phyloP scores from a whole-genome alignment of 2,888 invertebrate genomes.

The Stegophylla sp. region DNA sequence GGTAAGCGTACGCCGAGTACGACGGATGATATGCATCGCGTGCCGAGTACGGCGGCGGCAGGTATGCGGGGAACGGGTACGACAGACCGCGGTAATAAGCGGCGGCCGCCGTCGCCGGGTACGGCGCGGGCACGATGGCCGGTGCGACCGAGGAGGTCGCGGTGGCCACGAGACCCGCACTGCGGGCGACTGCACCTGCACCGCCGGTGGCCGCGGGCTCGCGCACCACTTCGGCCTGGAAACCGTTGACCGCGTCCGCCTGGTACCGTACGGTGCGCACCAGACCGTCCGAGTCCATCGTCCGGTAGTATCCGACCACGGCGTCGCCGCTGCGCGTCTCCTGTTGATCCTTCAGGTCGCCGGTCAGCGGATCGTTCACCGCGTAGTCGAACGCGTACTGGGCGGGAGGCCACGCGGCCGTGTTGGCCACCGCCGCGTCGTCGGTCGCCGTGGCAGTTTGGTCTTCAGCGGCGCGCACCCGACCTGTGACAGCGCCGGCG shows the following conservation, averaged over 20 bases:
- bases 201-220: neutral
- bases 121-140: neutral
- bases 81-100: neutral
- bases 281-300: constrained; percentile 62
- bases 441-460: too few species aligned
- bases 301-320: constrained; percentile 62
- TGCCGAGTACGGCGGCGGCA: constrained; percentile 38
- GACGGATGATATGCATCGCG: too few species aligned
- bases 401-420: constrained; percentile 18
- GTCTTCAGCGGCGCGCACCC: constrained; percentile 52
- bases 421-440: too few species aligned
- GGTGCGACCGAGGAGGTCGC: constrained; percentile 23
- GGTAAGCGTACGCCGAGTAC: constrained; percentile 57
- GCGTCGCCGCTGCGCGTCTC: constrained; percentile 62
- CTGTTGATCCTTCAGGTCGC: constrained; percentile 62
- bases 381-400: constrained; percentile 63
- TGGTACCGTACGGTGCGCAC: constrained; percentile 62
- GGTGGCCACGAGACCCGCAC: neutral
- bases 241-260: constrained; percentile 62
- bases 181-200: neutral
- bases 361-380: constrained; percentile 62
- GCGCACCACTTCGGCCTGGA: constrained; percentile 62
- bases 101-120: neutral
- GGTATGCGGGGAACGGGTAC: constrained; percentile 25
- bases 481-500: neutral